Evolutionary conservation across 2,888 invertebrate species (phyloP).

Genomic region (Cephus nigrinus): DNA sequence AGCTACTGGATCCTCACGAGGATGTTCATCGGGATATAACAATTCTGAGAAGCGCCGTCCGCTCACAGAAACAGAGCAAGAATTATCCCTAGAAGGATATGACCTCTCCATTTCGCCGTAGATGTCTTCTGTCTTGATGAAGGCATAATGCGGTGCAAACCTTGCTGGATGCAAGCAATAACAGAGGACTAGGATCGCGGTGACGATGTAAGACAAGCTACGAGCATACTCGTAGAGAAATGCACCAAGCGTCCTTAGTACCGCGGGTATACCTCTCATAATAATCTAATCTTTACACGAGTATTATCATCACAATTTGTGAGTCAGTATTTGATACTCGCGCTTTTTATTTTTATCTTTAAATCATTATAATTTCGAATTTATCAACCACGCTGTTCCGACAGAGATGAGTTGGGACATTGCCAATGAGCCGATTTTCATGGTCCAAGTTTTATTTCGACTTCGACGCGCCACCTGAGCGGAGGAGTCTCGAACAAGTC

Average conservation of each 20-base stretch:
- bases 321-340: background rate
- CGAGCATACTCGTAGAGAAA: slow-evolving; percentile 50
- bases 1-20: slow-evolving; percentile 48
- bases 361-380: background rate
- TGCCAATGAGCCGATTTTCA: too few species aligned
- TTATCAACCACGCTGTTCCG: background rate
- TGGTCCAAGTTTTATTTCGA: too few species aligned
- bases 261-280: slow-evolving; percentile 33
- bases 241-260: slow-evolving; percentile 35
- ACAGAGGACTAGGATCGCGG: slow-evolving; percentile 43
- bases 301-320: background rate
- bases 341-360: background rate
- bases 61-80: slow-evolving; percentile 46
- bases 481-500: too few species aligned
- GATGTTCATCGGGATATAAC: slow-evolving; percentile 57
- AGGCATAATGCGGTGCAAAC: slow-evolving; percentile 62
- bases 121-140: slow-evolving; percentile 57
- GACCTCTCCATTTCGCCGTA: slow-evolving; percentile 57
- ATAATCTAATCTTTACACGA: slow-evolving; percentile 10
- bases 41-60: slow-evolving; percentile 41
- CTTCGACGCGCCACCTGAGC: too few species aligned
- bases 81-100: slow-evolving; percentile 53
- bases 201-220: slow-evolving; percentile 43
- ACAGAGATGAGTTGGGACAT: too few species aligned
- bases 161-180: slow-evolving; percentile 60